Evolutionary conservation across 1,140 invertebrate genomes (phyloP), one percentile per base, ranked within the genome.

Genomic region (Drosophila oshimai): DNA sequence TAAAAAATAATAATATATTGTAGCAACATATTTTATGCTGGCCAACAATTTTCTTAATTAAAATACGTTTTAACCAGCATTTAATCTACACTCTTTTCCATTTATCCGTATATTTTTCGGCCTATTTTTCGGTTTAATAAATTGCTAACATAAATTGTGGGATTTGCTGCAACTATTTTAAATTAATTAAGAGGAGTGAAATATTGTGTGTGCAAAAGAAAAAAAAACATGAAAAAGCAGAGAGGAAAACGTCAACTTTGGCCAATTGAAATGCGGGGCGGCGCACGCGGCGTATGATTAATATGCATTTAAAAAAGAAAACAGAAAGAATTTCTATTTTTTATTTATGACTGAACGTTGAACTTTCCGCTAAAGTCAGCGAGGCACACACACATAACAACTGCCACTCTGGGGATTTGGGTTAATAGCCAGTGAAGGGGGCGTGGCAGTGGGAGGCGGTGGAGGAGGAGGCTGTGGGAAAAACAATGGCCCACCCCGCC

Each of bases 271-370:
- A 86, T 83, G 74, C 79, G 33, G 73, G 45, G 12, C 45, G 58
- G 62, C 62, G 44, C 68, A 70, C 80, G 49, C 33, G 64, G 71
- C 71, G 71, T 75, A 83, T 87, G 81, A 87, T 84, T 86, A 87
- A 86, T 86, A 75, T 87, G 62, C 74, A 70, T 73, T 69, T 62
- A 61, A 58, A 61, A 55, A 45, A 42, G 51, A 54, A 29, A 49
- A 51, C 44, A 49, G 64, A 51, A 72, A 34, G 54, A 71, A 64
- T 78, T 68, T 78, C 29, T 45, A 34, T 57, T 37, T 71, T 74
- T 79, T 83, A 77, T 86, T 79, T 86, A 74, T 61, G 74, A 76
- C 61, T 83, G 72, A 73, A 73, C 80, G 80, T 87, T 87, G 76
- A 84, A 84, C 80, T 87, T 79, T 83, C 70, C 80, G 79, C 80